Evolutionary conservation across 2,888 invertebrate species (phyloP).

Genomic region (Tetanocera ferruginea): DNA sequence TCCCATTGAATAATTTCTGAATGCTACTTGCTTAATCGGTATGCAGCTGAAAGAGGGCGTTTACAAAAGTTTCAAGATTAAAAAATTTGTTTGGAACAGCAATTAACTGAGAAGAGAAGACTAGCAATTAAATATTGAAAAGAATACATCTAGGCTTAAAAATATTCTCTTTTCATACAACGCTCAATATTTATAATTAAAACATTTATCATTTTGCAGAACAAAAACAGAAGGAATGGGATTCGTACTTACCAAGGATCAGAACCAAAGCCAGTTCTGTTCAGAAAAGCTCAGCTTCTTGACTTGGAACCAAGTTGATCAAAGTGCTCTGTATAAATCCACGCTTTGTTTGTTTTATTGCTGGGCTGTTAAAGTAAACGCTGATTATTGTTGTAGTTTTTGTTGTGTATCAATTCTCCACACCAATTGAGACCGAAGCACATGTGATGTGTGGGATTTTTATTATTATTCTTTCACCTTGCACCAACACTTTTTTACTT

Average conservation of each 20-base stretch:
- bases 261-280: not conserved
- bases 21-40: too few species aligned
- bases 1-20: too few species aligned
- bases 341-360: conserved; percentile 14
- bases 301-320: not conserved
- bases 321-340: not conserved
- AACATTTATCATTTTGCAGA: not conserved
- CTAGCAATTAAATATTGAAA: too few species aligned
- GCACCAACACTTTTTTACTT: not conserved
- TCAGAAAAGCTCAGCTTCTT: not conserved
- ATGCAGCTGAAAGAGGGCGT: too few species aligned
- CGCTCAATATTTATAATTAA: not conserved
- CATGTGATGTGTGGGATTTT: not conserved
- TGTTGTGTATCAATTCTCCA: conserved; percentile 12
- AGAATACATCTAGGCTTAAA: too few species aligned
- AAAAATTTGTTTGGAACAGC: too few species aligned
- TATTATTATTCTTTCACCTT: not conserved
- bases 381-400: not conserved
- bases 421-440: conserved; percentile 17
- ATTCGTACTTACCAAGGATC: conserved; percentile 9
- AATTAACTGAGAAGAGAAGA: too few species aligned
- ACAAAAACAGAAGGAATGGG: not conserved
- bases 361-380: not conserved
- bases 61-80: too few species aligned
- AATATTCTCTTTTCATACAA: too few species aligned